Conservation (phyloP, 1,140 invertebrate genomes). For the Bombyx mandarina region DNA sequence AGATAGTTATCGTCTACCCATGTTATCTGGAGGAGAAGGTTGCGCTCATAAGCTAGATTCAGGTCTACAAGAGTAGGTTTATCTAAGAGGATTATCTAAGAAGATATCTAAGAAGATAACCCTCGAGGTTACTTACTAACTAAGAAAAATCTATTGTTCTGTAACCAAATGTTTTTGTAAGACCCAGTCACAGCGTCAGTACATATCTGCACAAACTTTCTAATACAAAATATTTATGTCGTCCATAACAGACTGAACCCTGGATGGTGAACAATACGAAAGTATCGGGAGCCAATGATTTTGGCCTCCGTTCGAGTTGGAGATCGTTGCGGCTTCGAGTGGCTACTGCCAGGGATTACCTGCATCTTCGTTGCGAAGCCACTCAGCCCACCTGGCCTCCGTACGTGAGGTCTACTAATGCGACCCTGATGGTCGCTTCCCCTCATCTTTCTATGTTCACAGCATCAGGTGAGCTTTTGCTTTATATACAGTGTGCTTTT, state of each 20-base stretch:
- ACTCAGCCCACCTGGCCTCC: constrained; percentile 44
- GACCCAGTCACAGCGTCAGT: not conserved
- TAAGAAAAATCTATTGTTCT: too few species aligned
- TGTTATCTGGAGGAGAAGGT: too few species aligned
- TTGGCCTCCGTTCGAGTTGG: constrained; percentile 46
- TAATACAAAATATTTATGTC: too few species aligned
- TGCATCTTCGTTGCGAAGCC: constrained; percentile 44
- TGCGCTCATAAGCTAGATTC: too few species aligned
- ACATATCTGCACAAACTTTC: not conserved
- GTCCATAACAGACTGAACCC: constrained; percentile 29
- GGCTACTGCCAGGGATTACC: constrained; percentile 22
- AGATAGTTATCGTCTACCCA: too few species aligned
- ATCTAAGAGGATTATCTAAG: too few species aligned
- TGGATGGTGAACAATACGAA: constrained; percentile 49
- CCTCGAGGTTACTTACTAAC: too few species aligned
- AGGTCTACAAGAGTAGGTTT: too few species aligned
- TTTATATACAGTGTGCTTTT: too few species aligned
- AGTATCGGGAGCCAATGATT: constrained; percentile 36
- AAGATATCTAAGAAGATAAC: too few species aligned
- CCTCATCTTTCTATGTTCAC: constrained; percentile 58
- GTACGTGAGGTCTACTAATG: constrained; percentile 36
- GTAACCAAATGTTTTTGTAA: too few species aligned
- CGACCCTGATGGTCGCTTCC: constrained; percentile 38
- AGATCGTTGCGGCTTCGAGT: constrained; percentile 33
- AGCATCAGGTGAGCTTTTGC: constrained; percentile 35